Evolutionary conservation across 1,140 invertebrate genomes (phyloP).

Genomic region (Achatina immaculata): DNA sequence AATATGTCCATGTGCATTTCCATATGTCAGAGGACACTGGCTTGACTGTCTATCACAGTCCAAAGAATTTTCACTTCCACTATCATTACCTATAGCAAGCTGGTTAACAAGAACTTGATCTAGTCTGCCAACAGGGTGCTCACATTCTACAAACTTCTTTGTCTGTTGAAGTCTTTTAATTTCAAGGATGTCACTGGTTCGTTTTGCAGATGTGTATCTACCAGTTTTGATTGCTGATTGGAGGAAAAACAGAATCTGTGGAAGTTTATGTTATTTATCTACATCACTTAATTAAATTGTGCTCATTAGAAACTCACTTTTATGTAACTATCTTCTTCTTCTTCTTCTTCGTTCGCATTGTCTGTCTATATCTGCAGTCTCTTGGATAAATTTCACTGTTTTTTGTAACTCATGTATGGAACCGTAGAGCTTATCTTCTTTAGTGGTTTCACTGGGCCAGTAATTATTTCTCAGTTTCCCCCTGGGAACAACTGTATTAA

Average conservation of each 20-base stretch:
- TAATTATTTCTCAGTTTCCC: too few relatives aligned
- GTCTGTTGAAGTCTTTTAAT: conserved; percentile 13
- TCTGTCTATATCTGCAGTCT: too few relatives aligned
- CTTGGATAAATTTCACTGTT: too few relatives aligned
- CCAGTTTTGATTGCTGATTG: conserved; percentile 31
- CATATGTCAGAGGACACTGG: not conserved
- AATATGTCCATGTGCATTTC: not conserved
- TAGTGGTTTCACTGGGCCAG: too few relatives aligned
- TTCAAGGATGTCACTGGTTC: conserved; percentile 30
- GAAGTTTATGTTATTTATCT: not conserved
- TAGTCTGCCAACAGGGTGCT: not conserved
- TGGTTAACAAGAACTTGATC: not conserved
- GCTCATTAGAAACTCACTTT: not conserved
- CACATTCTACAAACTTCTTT: not conserved
- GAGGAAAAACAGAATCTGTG: not conserved
- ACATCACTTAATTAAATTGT: not conserved
- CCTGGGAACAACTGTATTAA: too few relatives aligned
- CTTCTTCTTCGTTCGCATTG: too few relatives aligned
- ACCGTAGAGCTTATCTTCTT: too few relatives aligned
- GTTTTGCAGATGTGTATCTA: conserved; percentile 28
- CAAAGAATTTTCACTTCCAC: not conserved
- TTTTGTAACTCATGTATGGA: too few relatives aligned
- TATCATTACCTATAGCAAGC: not conserved
- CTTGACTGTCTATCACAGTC: not conserved
- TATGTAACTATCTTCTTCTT: not conserved